A percentile compares a stretch with the other conserved stretches of the same genome.
These are phyloP conservation scores for Garra rufa DNA, from an alignment of 2,113 vertebrate species.

Conservation along the genomic window DNA sequence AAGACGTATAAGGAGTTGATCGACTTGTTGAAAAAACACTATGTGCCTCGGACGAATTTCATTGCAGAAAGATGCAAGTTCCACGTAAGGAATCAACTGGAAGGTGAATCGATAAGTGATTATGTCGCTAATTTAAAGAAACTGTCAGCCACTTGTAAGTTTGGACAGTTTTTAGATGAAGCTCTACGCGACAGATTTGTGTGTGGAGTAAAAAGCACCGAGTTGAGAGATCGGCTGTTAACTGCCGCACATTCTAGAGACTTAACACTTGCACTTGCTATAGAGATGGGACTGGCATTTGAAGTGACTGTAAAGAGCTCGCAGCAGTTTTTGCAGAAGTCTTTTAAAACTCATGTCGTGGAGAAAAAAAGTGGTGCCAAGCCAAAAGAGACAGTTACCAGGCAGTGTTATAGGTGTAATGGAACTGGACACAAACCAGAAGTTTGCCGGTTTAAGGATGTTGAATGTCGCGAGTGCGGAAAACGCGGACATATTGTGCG, in stretches of 20 bases:
- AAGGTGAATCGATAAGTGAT: conserved; percentile 16
- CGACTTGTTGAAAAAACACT: background rate
- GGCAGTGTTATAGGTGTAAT: background rate
- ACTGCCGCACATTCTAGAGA: background rate
- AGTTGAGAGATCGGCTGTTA: conserved; percentile 22
- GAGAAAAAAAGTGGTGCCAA: background rate
- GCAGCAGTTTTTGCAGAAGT: background rate
- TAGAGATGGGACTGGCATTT: background rate
- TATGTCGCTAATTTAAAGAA: conserved; percentile 31
- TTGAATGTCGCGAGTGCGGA: background rate
- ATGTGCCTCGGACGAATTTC: conserved; percentile 16
- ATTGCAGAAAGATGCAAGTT: conserved; percentile 34
- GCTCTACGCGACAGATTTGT: conserved; percentile 24
- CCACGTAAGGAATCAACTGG: conserved; percentile 11
- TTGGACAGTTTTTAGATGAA: conserved; percentile 24
- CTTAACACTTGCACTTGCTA: background rate
- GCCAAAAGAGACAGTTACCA: background rate
- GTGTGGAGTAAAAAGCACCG: too few species aligned
- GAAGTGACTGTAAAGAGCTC: background rate
- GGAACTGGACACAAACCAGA: conserved; percentile 2
- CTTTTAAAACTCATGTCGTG: conserved; percentile 10
- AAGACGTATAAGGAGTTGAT: conserved; percentile 1
- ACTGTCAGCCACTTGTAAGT: conserved; percentile 1
- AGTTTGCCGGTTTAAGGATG: background rate
- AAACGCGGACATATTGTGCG: too few species aligned